Evolutionary conservation across 2,113 vertebrate genomes (phyloP), one percentile per base, ranked within the genome.

Genomic region (Atherinomorus stipes): DNA sequence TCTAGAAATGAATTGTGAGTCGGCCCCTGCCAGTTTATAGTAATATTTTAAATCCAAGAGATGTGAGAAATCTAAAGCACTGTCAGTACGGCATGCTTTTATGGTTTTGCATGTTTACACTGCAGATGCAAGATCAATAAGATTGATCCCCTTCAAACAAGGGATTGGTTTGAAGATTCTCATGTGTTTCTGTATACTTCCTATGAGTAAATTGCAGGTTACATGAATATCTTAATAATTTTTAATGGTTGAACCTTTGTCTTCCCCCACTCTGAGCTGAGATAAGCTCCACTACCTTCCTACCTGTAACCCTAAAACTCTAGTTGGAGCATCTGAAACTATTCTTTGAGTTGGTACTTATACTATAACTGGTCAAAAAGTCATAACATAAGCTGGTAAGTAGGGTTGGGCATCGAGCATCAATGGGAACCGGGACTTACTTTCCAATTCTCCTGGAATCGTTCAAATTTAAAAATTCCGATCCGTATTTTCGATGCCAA

Each of bases 1-100:
- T 74, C 53, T 68, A 23, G 50, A 76, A 76, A 81, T 78, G 52
- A 65, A 78, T 81, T 79, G 71, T 65, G 61, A 64, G 64, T 73
- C 67, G 45, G 70, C 25, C 23, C 2, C 63, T 67, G 64, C 60
- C 70, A 59, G 42, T 54, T 70, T 59, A 13, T 44, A 63, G 51
- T 37, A 21, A 50, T 38, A 54, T 49, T 44, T 71, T 77, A 49
- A 61, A 25, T 42, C 44, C 51, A 67, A 57, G 15, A 51, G 34
- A 45, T 57, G 50, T 28, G 59, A 69, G 38, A 72, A 23, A 75
- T 40, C 25, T 10, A 64, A 10, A 50, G 21, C 28, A 19, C 42
- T 18, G 42, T 5, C 8, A 64, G 28, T 31, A 34, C n/a, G 37
- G 26, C 22, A 34, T n/a, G 12, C 45, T 31, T 60, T 34, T 40